phyloP scores from a whole-genome alignment of 1,140 invertebrate genomes.

The Trachymyrmex septentrionalis region DNA sequence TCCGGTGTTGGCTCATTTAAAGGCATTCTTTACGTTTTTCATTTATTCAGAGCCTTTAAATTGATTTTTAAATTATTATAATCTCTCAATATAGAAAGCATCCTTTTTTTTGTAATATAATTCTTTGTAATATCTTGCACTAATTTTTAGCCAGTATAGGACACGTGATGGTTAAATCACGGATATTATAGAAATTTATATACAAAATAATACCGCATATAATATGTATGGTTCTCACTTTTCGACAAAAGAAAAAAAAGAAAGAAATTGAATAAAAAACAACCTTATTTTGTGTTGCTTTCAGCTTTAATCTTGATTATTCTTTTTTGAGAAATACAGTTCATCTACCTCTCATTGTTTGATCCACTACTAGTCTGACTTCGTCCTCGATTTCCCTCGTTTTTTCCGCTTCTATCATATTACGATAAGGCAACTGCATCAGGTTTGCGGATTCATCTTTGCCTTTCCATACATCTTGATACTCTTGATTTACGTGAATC shows the following conservation, averaged over 20 bases:
- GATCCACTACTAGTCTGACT: slow-evolving; percentile 94
- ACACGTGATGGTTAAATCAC: not conserved
- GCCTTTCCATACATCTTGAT: slow-evolving; percentile 92
- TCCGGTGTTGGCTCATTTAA: too few relatives aligned
- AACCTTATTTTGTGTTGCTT: not conserved
- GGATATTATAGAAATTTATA: not conserved
- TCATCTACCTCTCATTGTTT: slow-evolving; percentile 91
- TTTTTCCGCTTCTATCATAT: slow-evolving; percentile 94
- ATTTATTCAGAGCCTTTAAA: too few relatives aligned
- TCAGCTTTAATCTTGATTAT: not conserved
- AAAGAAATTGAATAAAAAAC: not conserved
- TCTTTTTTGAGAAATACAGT: not conserved
- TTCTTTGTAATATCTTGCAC: not conserved
- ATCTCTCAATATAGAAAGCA: not conserved
- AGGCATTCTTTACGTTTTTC: too few relatives aligned
- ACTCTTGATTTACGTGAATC: slow-evolving; percentile 85
- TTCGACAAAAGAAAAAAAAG: not conserved
- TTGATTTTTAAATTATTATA: too few relatives aligned
- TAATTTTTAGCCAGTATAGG: not conserved
- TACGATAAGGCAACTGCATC: slow-evolving; percentile 91
- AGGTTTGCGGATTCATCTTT: slow-evolving; percentile 92
- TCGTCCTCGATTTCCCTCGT: slow-evolving; percentile 94
- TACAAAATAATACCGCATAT: not conserved
- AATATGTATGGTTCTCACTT: not conserved
- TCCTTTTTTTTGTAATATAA: not conserved